Evolutionary conservation across 2,797 vertebrate species (phyloP).

Genomic region (Notolabrus celidotus): DNA sequence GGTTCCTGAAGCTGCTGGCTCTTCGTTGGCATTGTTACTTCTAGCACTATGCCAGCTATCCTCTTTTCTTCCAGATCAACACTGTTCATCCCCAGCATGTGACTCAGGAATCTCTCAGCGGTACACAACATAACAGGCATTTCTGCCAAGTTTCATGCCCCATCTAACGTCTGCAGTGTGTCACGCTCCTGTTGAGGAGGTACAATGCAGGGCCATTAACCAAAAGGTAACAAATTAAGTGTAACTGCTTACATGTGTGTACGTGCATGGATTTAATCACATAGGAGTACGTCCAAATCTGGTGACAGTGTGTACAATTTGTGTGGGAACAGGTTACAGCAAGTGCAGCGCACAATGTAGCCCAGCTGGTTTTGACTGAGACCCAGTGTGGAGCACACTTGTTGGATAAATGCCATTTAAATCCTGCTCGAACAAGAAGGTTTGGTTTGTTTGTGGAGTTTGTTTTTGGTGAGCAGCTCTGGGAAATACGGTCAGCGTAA

Average conservation of each 20-base stretch:
- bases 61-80: conserved; percentile 1
- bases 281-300: background rate
- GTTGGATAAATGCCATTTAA: background rate
- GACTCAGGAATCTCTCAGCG: conserved; percentile 79
- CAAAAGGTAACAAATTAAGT: background rate
- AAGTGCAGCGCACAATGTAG: conserved; percentile 58
- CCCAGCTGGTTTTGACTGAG: conserved; percentile 63
- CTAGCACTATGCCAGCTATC: background rate
- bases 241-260: conserved; percentile 2
- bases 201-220: conserved; percentile 6
- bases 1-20: background rate
- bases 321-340: conserved; percentile 47
- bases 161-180: conserved; percentile 14
- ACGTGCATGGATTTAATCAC: background rate
- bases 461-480: background rate
- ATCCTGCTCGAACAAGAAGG: conserved; percentile 27
- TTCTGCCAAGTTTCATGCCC: conserved; percentile 49
- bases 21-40: background rate
- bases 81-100: conserved; percentile 46
- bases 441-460: conserved; percentile 7
- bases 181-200: background rate
- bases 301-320: background rate
- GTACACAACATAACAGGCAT: conserved; percentile 66
- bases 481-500: background rate
- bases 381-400: background rate